Base-by-base conservation (phyloP, 2,113 vertebrate species). In the Dasyurus viverrinus region DNA sequence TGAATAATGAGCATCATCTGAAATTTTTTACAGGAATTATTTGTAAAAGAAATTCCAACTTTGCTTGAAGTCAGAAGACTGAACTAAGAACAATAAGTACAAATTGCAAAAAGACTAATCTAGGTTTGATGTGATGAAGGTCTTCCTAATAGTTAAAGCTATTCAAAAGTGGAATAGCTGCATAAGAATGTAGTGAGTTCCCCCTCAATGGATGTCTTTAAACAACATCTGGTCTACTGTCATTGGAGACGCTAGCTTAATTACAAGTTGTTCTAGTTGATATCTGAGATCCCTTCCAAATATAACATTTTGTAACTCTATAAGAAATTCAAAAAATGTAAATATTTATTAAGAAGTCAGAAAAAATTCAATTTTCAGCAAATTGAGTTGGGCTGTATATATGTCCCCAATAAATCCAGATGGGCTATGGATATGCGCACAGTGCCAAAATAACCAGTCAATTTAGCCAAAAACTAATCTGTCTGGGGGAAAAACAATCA, bases 401-500 rank as follows among this genome's bases (percentile, higher is more conserved):
- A 2, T 84, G 68, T 42, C n/a, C 19, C 19, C n/a, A 84, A 19
- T 84, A 84, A 42, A 84, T 84, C 68, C 16, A 84, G 68, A 8
- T 42, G 7, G n/a, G n/a, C n/a, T 84, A 84, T 42, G 19, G 16
- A 42, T 84, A 2, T 84, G 27, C 23, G 19, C 7, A 8, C 7
- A 23, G 1, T 84, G 68, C 19, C n/a, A 84, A 84, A 84, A 84
- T 23, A 84, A 84, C n/a, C n/a, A 84, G 5, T 42, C 19, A 84
- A 42, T 42, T 84, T 84, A 42, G 19, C 68, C 6, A 84, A 76
- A 84, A 23, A 84, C 68, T 84, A 84, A 23, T 84, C 6, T 84
- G 7, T 84, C n/a, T 16, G 8, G 50, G 47, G 36, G 27, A 91
- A 95, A 95, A 96, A 95, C 92, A 97, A 48, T 97, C 95, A 97